These are phyloP conservation scores for Cyclura pinguis DNA, from an alignment of 2,797 vertebrate species.

Conservation along the genomic window DNA sequence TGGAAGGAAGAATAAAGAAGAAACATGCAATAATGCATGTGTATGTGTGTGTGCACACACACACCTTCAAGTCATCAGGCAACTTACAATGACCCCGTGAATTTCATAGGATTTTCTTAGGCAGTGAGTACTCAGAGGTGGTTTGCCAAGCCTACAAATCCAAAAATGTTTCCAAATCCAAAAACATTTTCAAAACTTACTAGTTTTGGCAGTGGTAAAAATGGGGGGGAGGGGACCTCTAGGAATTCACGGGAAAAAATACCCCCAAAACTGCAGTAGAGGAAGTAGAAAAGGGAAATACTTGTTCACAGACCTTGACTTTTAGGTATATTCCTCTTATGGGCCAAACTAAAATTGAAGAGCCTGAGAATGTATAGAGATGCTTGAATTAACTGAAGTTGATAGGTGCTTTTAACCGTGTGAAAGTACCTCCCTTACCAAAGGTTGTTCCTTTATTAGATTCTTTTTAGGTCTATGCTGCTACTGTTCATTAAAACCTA, in stretches of 20 bases:
- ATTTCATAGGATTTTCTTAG: too few relatives aligned
- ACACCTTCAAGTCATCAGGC: too few relatives aligned
- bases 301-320: background rate
- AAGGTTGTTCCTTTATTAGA: slow-evolving; percentile 16
- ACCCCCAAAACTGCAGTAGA: background rate
- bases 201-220: background rate
- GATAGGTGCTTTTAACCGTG: background rate
- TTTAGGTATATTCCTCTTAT: background rate
- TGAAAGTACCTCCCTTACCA: slow-evolving; percentile 2
- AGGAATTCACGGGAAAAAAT: background rate
- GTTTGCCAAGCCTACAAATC: background rate
- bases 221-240: background rate
- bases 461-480: slow-evolving; percentile 22
- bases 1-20: background rate
- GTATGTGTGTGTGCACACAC: too few relatives aligned
- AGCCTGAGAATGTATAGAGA: background rate
- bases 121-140: too few relatives aligned
- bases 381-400: background rate
- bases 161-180: background rate
- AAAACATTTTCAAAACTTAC: background rate
- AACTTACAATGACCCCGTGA: too few relatives aligned
- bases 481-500: slow-evolving; percentile 47
- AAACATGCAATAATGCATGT: background rate
- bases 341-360: background rate
- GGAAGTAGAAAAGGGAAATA: background rate